Evolutionary conservation across 1,140 invertebrate species (phyloP), one percentile per base, ranked within the genome.

Genomic region (Bombus soroeensis): DNA sequence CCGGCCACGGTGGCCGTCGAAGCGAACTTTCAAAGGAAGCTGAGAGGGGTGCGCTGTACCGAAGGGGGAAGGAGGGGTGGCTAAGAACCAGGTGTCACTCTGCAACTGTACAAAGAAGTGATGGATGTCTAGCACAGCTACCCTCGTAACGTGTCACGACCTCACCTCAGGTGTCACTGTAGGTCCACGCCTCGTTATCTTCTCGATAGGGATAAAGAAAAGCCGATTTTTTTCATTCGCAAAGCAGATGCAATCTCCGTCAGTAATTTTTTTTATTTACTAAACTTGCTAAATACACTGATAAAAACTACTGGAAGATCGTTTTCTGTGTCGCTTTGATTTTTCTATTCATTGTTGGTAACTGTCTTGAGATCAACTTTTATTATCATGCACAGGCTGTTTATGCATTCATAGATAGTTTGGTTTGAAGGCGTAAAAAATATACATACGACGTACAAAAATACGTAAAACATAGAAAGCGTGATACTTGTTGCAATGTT

Each of bases 101-200:
- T 81, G 80, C 77, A 62, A 83, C 62, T 82, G 86, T 81, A 92
- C 92, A 93, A 93, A 93, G 91, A 91, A 86, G 87, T 91, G 91
- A 93, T 91, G 92, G 92, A 93, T 93, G 92, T 89, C 89, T 91
- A 73, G 83, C 86, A 76, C 82, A 74, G 87, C 87, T 89, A 89
- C 87, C 92, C 90, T 90, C 86, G 87, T 92, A 93, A 92, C 92
- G 85, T 91, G 87, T 87, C 90, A 89, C 84, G 81, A 87, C 78
- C 90, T 89, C 84, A 88, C 86, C 91, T 94, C 92, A 93, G 92
- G 92, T 94, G 92, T 94, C 93, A 93, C 86, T 88, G 79, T 62
- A n/a, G 87, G 85, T 88, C 91, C 74, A 87, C 73, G 86, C 86
- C 86, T 92, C 85, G 84, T 91, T 93, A 90, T 92, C 87, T 86